Evolutionary conservation across 1,140 invertebrate genomes (phyloP).

Genomic region (Drosophila aff.): DNA sequence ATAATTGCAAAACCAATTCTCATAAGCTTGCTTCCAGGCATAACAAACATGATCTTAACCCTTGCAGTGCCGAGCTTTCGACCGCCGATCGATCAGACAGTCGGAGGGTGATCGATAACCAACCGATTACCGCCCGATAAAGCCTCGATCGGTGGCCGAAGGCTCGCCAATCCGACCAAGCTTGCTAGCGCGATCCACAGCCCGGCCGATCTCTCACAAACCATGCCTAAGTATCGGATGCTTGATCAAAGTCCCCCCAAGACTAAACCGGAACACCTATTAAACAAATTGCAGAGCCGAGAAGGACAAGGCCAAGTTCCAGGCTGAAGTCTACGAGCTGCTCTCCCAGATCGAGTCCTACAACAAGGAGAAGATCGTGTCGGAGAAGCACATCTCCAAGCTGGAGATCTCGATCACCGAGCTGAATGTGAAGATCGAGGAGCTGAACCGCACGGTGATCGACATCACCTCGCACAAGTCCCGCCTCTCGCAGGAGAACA

Average conservation of each 20-base stretch:
- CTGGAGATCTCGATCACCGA: conserved; percentile 95
- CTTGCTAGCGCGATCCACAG: conserved; percentile 51
- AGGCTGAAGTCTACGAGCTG: conserved; percentile 97
- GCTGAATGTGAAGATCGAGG: conserved; percentile 96
- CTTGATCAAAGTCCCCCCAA: background rate
- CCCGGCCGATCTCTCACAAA: conserved; percentile 45
- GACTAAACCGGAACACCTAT: conserved; percentile 43
- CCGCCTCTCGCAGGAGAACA: conserved; percentile 95
- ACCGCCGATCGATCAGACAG: conserved; percentile 10
- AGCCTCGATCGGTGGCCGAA: conserved; percentile 17
- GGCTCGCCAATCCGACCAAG: conserved; percentile 28
- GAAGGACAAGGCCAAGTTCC: conserved; percentile 98
- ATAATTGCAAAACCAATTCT: conserved; percentile 42
- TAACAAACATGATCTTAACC: conserved; percentile 43
- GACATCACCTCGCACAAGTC: conserved; percentile 97
- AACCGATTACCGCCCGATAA: conserved; percentile 14
- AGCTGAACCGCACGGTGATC: conserved; percentile 96
- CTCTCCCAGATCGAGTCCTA: conserved; percentile 96
- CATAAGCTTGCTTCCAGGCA: conserved; percentile 71
- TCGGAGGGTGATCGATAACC: conserved; percentile 2
- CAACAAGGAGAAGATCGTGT: conserved; percentile 95
- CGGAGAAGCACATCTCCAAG: conserved; percentile 95
- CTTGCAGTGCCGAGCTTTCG: conserved; percentile 48
- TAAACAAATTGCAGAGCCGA: conserved; percentile 90
- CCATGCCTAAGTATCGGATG: conserved; percentile 69